Percentiles rank a stretch among this genome's conserved stretches.
These are phyloP conservation scores for Brachylomia viminalis DNA, from an alignment of 2,888 invertebrate species.

Conservation along the genomic window DNA sequence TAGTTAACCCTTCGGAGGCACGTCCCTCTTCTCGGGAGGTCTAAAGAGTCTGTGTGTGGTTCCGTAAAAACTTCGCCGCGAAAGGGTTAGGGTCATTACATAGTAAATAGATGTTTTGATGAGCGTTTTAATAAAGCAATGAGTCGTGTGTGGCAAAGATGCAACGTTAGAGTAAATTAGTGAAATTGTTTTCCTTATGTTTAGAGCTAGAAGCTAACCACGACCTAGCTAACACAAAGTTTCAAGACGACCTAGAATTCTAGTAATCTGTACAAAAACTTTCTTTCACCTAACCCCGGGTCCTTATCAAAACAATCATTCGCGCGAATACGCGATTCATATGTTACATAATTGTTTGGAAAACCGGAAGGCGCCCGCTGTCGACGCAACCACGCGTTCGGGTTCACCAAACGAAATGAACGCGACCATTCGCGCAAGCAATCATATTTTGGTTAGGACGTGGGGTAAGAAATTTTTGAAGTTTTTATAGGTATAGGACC, in stretches of 20 bases:
- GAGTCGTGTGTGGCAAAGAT: not conserved
- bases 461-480: too few relatives aligned
- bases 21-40: constrained; percentile 66
- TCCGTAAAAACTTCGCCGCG: constrained; percentile 58
- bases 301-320: not conserved
- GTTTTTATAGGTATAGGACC: too few relatives aligned
- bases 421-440: not conserved
- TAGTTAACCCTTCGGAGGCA: constrained; percentile 62
- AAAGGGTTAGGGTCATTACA: constrained; percentile 52
- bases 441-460: not conserved
- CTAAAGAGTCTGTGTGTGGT: constrained; percentile 65
- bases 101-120: constrained; percentile 50
- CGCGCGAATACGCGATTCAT: not conserved
- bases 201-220: not conserved
- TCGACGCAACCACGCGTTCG: not conserved
- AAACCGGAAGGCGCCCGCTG: not conserved
- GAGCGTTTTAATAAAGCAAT: constrained; percentile 27
- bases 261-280: not conserved
- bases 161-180: not conserved
- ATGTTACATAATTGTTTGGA: not conserved
- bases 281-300: not conserved
- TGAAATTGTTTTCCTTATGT: not conserved
- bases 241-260: not conserved
- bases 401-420: not conserved
- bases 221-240: too few relatives aligned